phyloP scores from a whole-genome alignment of 2,797 vertebrate species.

The Merluccius polli region DNA sequence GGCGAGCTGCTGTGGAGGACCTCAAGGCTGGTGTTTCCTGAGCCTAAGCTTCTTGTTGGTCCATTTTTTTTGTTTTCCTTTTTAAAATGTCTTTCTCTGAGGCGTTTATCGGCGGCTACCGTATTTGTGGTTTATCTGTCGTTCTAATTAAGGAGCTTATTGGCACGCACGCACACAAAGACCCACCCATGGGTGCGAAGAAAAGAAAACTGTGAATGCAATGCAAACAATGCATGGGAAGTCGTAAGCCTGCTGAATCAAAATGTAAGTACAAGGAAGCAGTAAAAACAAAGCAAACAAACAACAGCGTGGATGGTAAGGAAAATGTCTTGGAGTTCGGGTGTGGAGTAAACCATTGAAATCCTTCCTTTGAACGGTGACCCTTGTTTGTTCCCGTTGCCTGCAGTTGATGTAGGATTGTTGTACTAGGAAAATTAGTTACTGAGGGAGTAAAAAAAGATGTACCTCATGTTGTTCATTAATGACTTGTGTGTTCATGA shows the following conservation, averaged over 20 bases:
- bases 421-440: background rate
- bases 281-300: background rate
- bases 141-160: conserved; percentile 51
- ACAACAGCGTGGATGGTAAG: background rate
- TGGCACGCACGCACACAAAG: conserved; percentile 15
- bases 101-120: conserved; percentile 40
- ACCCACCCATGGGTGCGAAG: conserved; percentile 6
- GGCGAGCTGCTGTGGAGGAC: conserved; percentile 36
- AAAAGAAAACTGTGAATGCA: background rate
- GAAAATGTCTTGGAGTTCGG: too few relatives aligned
- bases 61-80: conserved; percentile 36
- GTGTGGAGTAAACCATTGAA: too few relatives aligned
- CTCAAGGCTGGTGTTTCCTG: background rate
- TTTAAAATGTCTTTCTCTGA: conserved; percentile 41
- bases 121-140: conserved; percentile 57
- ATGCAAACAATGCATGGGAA: background rate
- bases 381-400: background rate
- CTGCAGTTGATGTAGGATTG: background rate
- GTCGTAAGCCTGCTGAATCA: too few relatives aligned
- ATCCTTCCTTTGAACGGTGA: too few relatives aligned
- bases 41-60: conserved; percentile 21
- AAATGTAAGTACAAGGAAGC: too few relatives aligned
- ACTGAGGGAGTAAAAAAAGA: background rate
- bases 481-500: background rate
- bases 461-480: background rate